Evolutionary conservation across 2,888 invertebrate genomes (phyloP), one percentile per base, ranked within the genome.

Genomic region (Erebia aethiops): DNA sequence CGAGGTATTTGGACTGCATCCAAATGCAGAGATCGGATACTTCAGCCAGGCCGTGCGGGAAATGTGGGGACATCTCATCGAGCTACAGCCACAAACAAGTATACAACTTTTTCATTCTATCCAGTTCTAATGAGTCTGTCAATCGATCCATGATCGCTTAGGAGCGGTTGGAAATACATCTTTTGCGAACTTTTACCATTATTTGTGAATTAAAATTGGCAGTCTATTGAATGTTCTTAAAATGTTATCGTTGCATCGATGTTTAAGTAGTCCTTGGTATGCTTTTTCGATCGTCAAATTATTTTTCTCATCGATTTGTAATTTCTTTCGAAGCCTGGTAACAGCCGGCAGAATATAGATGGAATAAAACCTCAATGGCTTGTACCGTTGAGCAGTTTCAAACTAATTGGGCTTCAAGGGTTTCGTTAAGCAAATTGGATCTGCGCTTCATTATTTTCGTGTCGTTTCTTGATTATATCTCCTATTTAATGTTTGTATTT

Each of bases 21-120:
- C 98, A n/a, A 98, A 98, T 91, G 98, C 98, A 0, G 98, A 98
- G 94, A 98, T 98, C 83, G 98, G 98, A 9, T 98, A 98, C 91
- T 98, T 98, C 88, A 98, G 98, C 68, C 96, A 96, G 85, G 97
- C 98, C 0, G 96, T 97, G 11, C 95, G 96, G 78, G 96, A 96
- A 83, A 97, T 98, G 94, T 98, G 98, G 98, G 91, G 88, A 58
- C 95, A 97, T 84, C 94, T 98, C 77, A 96, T 98, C 76, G 97
- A 98, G 80, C 89, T 98, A 58, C 98, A 98, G 85, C 98, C 98
- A 13, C 98, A 98, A 92, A 96, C 97, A 70, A 96, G 98, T 97
- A 84, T 88, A 89, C 43, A 41, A 13, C 52, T 41, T n/a, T 7
- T 41, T 54, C 14, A 18, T 43, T 26, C 10, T 18, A 21, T 14